These are phyloP conservation scores for Pteria penguin DNA, from an alignment of 2,888 invertebrate genomes.

Conservation along the genomic window DNA sequence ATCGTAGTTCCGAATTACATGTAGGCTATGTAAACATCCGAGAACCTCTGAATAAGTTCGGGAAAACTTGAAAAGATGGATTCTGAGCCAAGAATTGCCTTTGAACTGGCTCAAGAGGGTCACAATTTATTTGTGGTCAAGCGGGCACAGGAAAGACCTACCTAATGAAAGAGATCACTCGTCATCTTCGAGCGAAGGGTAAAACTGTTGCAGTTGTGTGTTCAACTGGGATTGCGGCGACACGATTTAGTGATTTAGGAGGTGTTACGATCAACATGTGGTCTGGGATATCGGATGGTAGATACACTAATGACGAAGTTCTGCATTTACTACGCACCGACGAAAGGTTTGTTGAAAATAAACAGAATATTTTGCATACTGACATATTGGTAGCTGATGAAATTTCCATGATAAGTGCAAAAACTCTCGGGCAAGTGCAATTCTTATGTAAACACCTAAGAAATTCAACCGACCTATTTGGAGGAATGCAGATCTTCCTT, in stretches of 20 bases:
- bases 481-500: slow-evolving; percentile 27
- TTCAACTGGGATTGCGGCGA: slow-evolving; percentile 45
- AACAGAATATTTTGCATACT: slow-evolving; percentile 18
- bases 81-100: neutral
- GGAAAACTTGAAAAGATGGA: neutral
- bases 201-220: slow-evolving; percentile 41
- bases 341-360: slow-evolving; percentile 14
- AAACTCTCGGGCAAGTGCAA: slow-evolving; percentile 18
- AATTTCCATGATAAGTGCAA: slow-evolving; percentile 41
- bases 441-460: slow-evolving; percentile 17
- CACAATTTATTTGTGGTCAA: slow-evolving; percentile 19
- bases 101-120: neutral
- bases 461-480: slow-evolving; percentile 15
- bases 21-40: neutral
- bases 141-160: slow-evolving; percentile 44
- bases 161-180: slow-evolving; percentile 20
- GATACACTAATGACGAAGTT: slow-evolving; percentile 34
- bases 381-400: slow-evolving; percentile 38
- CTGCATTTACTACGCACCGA: slow-evolving; percentile 28
- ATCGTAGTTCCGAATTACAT: neutral
- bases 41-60: neutral
- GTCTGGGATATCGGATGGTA: slow-evolving; percentile 39
- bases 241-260: slow-evolving; percentile 18
- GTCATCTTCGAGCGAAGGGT: slow-evolving; percentile 13
- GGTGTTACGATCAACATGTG: slow-evolving; percentile 39